Base-by-base conservation (phyloP, 2,113 vertebrate genomes). In the Pimephales promelas region DNA sequence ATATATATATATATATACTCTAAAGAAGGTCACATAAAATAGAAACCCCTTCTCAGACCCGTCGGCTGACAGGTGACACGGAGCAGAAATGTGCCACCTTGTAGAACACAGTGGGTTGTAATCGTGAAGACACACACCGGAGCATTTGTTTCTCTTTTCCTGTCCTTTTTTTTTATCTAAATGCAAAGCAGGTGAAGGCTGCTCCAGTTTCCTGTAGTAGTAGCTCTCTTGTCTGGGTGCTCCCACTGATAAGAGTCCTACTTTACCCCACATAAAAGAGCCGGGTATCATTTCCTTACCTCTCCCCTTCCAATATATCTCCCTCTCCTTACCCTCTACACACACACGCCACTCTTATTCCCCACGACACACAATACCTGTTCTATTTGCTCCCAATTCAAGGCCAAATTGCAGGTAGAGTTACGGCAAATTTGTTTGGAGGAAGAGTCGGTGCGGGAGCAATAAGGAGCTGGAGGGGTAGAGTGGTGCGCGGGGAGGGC, bases 391-490 rank as follows among this genome's bases (percentile, higher is more conserved):
- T 94, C 94, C 94, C 94, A 92, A 94, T 93, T 94, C 92, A 92
- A 92, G 94, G 94, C 95, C 95, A 94, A 97, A 96, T 97, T 97
- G 97, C 96, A 97, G 96, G 97, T 99, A 96, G 97, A 97, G 96
- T 99, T 98, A 97, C 98, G 95, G 95, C 97, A 98, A 98, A 99
- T 98, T 98, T 98, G 98, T 99, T 99, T 98, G 95, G 96, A 96
- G 94, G 94, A 94, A 97, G 97, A 98, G 93, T 95, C 94, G 95
- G 95, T 93, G 94, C 96, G 80, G 77, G 95, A 95, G 96, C 94
- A 96, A 96, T 92, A 96, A 96, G 72, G 83, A 76, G 36, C 86
- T 84, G 79, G 64, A 80, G 66, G 79, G 24, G 26, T 61, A 75
- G 72, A 49, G 72, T 52, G 34, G 18, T 10, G 9, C n/a, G 31